These are phyloP conservation scores for Fundulus diaphanus DNA, from an alignment of 2,797 vertebrate genomes.

Conservation along the genomic window DNA sequence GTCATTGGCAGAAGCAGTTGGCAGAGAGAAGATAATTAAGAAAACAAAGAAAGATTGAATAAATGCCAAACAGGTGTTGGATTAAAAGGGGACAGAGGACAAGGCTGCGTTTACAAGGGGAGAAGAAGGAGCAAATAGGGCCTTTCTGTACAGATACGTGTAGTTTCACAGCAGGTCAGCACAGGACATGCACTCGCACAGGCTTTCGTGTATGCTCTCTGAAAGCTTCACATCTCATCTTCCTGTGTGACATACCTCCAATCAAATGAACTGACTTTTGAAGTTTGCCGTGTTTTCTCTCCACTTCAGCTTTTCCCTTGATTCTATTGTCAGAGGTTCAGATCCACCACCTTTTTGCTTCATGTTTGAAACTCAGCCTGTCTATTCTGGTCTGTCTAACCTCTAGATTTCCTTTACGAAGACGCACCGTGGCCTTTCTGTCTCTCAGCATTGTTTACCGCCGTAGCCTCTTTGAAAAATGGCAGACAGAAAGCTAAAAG, in stretches of 20 bases:
- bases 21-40: constrained; percentile 10
- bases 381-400: constrained; percentile 1
- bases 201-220: constrained; percentile 11
- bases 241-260: constrained; percentile 31
- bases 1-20: constrained; percentile 14
- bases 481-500: constrained; percentile 4
- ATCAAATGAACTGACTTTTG: constrained; percentile 5
- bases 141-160: constrained; percentile 54
- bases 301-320: constrained; percentile 14
- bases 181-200: constrained; percentile 24
- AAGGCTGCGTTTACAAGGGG: constrained; percentile 26
- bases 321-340: constrained; percentile 15
- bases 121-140: constrained; percentile 45
- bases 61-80: constrained; percentile 28
- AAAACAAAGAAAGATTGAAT: constrained; percentile 21
- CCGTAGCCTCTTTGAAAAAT: constrained; percentile 7
- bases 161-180: constrained; percentile 50
- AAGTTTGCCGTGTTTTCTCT: constrained; percentile 11
- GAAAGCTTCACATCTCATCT: constrained; percentile 11
- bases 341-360: constrained; percentile 23
- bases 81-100: constrained; percentile 21
- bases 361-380: constrained; percentile 16
- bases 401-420: constrained; percentile 16
- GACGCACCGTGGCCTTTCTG: constrained; percentile 27
- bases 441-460: constrained; percentile 13